These are phyloP conservation scores for Achroia grisella DNA, from an alignment of 1,140 invertebrate species.

Conservation along the genomic window DNA sequence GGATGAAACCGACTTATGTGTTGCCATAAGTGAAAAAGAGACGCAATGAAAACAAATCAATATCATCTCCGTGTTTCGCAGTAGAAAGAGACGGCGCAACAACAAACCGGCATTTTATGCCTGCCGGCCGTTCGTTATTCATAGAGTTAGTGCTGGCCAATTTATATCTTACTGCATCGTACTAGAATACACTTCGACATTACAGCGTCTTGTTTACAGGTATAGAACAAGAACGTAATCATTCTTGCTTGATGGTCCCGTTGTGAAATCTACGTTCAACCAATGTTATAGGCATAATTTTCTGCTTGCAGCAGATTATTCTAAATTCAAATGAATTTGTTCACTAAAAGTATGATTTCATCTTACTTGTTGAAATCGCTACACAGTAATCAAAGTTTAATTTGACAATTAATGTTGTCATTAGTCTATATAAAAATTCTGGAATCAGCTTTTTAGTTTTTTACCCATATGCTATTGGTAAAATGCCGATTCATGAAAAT, in stretches of 20 bases:
- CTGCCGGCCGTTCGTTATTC: slow-evolving; percentile 28
- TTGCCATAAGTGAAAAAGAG: slow-evolving; percentile 44
- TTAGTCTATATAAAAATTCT: too few species aligned
- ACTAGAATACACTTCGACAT: slow-evolving; percentile 22
- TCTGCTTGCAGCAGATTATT: slow-evolving; percentile 9
- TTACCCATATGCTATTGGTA: too few species aligned
- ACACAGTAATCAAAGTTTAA: too few species aligned
- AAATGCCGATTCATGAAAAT: too few species aligned
- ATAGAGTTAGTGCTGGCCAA: slow-evolving; percentile 15
- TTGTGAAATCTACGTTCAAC: slow-evolving; percentile 26
- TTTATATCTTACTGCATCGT: slow-evolving; percentile 29
- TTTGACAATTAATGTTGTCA: too few species aligned
- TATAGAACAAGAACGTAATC: slow-evolving; percentile 22
- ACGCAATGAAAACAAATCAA: slow-evolving; percentile 73
- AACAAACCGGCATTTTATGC: slow-evolving; percentile 59
- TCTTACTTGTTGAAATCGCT: too few species aligned
- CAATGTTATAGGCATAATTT: slow-evolving; percentile 1
- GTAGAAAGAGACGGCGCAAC: slow-evolving; percentile 62
- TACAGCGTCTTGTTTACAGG: slow-evolving; percentile 18
- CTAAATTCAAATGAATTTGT: too few species aligned
- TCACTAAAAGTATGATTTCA: too few species aligned
- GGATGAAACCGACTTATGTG: slow-evolving; percentile 43
- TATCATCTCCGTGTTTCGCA: slow-evolving; percentile 60
- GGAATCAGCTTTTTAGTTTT: too few species aligned
- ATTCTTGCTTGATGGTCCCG: slow-evolving; percentile 40